Conservation (phyloP, 2,113 vertebrate genomes). For the Himantopus leucocephalus region DNA sequence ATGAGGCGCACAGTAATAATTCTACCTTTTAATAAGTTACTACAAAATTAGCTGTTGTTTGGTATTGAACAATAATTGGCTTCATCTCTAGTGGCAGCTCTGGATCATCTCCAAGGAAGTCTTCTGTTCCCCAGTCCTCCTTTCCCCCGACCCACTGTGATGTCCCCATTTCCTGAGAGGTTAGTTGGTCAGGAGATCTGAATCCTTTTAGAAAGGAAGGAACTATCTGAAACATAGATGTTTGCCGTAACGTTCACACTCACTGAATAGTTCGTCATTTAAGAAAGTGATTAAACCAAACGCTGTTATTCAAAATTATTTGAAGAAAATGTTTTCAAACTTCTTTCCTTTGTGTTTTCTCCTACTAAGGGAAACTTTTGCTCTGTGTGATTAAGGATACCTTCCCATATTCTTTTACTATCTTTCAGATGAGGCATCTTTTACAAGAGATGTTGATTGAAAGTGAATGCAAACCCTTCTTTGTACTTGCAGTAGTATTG, state of each 20-base stretch:
- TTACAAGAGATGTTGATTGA: neutral
- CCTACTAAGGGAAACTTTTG: neutral
- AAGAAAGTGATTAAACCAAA: neutral
- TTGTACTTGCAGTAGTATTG: neutral
- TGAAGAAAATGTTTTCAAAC: neutral
- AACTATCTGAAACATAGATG: neutral
- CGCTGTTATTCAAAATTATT: neutral
- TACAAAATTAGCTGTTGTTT: neutral
- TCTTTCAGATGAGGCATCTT: neutral
- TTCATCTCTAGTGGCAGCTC: neutral
- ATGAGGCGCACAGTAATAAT: neutral
- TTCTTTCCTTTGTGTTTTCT: neutral
- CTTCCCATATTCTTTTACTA: neutral
- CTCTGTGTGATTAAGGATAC: neutral
- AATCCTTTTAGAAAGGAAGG: neutral
- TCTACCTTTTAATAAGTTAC: neutral
- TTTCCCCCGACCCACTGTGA: accelerated
- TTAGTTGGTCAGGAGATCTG: neutral
- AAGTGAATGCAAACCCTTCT: neutral
- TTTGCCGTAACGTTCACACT: neutral
- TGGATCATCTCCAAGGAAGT: neutral
- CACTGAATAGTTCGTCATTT: neutral
- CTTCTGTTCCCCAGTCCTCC: neutral
- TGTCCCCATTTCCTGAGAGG: neutral
- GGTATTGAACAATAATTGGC: neutral